Base-by-base conservation (phyloP, 2,888 invertebrate genomes). In the Anoplius nigerrimus region DNA sequence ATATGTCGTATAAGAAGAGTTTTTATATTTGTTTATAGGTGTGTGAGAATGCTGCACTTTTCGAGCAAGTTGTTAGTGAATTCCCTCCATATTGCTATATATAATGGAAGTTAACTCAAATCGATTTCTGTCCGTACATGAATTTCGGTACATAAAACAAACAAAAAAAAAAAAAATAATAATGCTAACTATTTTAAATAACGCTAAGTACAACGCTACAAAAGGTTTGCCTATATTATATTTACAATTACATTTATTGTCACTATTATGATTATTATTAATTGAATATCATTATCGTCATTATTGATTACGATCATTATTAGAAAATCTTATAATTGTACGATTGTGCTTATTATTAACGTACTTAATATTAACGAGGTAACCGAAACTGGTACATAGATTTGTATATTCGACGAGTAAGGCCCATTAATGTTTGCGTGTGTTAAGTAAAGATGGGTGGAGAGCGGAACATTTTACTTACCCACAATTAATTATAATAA, bases 81-180 rank as follows among this genome's bases (percentile, higher is more conserved):
- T 86, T 88, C 88, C 88, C 87, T 88, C 88, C 88, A 88, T 86
- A 84, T 83, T 86, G 81, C 84, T 88, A 84, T 83, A 82, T 70
- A 76, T 74, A 79, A 74, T 72, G 48, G 69, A 75, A 79, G 81
- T 81, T 81, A 81, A 80, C 74, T 76, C 73, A 80, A 82, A 80
- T 82, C 83, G 82, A 86, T 87, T 85, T 87, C 86, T 88, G 87
- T 87, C 87, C 87, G 85, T 84, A 85, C 80, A 83, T 78, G 78
- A 81, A 84, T 83, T 83, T 84, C 81, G 76, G 79, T 86, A 84
- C 64, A 71, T 78, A 82, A 74, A 75, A 75, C 45, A 62, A 70
- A 70, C 67, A 67, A 69, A 71, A 43, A 63, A 54, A 55, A 65
- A 66, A 61, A 63, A 62, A 66, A 56, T 72, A 81, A 80, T 82